Conservation (phyloP, 2,888 invertebrate genomes). For the Acrobasis consociella region DNA sequence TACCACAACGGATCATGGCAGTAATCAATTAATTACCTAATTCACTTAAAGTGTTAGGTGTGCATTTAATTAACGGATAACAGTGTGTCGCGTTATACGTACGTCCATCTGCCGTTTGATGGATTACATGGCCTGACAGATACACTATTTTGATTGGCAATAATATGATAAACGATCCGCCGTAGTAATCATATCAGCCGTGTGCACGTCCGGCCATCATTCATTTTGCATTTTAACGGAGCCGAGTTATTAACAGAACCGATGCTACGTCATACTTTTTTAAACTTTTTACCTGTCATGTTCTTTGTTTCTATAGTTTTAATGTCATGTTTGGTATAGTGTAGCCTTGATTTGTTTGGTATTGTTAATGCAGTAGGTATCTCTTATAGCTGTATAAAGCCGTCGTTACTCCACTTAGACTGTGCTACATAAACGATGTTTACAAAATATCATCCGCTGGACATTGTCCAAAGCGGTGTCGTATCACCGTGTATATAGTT, state of each 20-base stretch:
- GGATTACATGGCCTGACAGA: slow-evolving; percentile 78
- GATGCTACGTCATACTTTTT: slow-evolving; percentile 43
- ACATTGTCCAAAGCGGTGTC: slow-evolving; percentile 75
- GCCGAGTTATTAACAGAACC: slow-evolving; percentile 54
- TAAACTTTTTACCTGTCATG: slow-evolving; percentile 31
- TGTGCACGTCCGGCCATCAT: slow-evolving; percentile 67
- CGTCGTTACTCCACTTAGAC: slow-evolving; percentile 58
- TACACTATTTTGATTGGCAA: slow-evolving; percentile 83
- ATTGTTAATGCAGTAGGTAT: slow-evolving; percentile 47
- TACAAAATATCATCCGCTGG: slow-evolving; percentile 72
- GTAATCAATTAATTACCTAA: slow-evolving; percentile 56
- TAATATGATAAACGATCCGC: slow-evolving; percentile 78
- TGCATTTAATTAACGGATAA: slow-evolving; percentile 60
- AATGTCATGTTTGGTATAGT: slow-evolving; percentile 49
- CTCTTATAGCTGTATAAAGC: slow-evolving; percentile 48
- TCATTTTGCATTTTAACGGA: slow-evolving; percentile 68
- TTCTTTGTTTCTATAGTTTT: slow-evolving; percentile 32
- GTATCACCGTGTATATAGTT: slow-evolving; percentile 59
- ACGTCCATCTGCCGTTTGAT: slow-evolving; percentile 65
- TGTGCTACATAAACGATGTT: slow-evolving; percentile 71
- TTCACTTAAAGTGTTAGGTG: slow-evolving; percentile 57
- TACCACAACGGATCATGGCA: slow-evolving; percentile 52
- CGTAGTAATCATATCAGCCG: slow-evolving; percentile 73
- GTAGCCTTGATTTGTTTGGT: slow-evolving; percentile 53
- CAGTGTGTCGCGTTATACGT: slow-evolving; percentile 42